Evolutionary conservation across 2,113 vertebrate genomes (phyloP), one percentile per base, ranked within the genome.

Genomic region (Ondatra zibethicus): DNA sequence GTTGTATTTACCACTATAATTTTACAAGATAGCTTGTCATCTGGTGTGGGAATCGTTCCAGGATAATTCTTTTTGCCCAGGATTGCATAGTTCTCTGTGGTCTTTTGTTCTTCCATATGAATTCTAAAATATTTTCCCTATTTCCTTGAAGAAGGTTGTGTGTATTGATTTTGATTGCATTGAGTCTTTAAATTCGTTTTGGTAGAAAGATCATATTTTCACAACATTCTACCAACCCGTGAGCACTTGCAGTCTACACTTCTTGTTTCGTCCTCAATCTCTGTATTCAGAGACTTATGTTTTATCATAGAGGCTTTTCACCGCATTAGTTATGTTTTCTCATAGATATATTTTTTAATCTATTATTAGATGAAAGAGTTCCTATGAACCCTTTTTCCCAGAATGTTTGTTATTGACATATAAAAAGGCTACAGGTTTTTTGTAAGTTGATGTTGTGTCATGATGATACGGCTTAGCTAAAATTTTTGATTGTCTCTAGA

Each of bases 231-330:
- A 9, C 14, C n/a, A 42, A 42, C 9, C 13, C 3, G 5, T 29
- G 7, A 42, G n/a, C 3, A 42, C 27, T 14, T 0, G 1, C 33
- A 17, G 7, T 42, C 36, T 7, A 5, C 2, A 4, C 55, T 42
- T 84, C 36, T 3, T 58, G 55, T 17, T 16, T 29, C n/a, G 63
- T 84, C 23, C 81, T 42, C n/a, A 42, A 27, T 39, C 81, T 81
- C 19, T 84, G 55, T 13, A 25, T 29, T 84, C 55, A 84, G n/a
- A 63, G n/a, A 13, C 81, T 63, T 29, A 61, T 29, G 27, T 61
- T 63, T 17, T 25, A 8, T 84, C 7, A 14, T 8, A 8, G 1
- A 63, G 13, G 23, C 55, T 39, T 25, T 17, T 42, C n/a, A 29
- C 25, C 55, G 42, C 58, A 39, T 42, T 42, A 13, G 25, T 63